Evolutionary conservation across 2,113 vertebrate species (phyloP), one percentile per base, ranked within the genome.

Genomic region (Hyla sarda): DNA sequence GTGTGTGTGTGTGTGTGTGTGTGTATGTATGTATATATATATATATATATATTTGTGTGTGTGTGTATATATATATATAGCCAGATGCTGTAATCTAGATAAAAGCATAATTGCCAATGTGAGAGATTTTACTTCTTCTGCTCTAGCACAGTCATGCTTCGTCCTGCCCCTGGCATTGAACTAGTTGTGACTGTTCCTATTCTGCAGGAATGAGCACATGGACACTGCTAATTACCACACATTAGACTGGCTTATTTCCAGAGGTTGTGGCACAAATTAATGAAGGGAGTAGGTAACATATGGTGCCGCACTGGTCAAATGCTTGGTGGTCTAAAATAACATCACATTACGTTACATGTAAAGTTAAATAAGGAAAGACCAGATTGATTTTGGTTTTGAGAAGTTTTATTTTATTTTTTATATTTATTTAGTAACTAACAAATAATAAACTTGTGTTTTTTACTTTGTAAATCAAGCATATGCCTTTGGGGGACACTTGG

Each of bases 161-260:
- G 16, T 81, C n/a, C 78, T 71, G 37, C 80, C 80, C 28, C 60
- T 82, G 80, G 80, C 80, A 82, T 69, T 82, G 41, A 82, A 50
- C 62, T 48, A 3, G 62, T 48, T 82, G 60, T 67, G 62, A 71
- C 37, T 65, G 67, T 19, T 80, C 8, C 32, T 79, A 37, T 79
- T 60, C 54, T 71, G 86, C 80, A 89, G 87, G 85, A 90, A 89
- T 72, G 34, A 89, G 86, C 88, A 91, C 88, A 86, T 89, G 88
- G 89, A 88, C 78, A 80, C 89, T 90, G 88, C 88, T 90, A 92
- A 90, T 91, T 92, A 88, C 83, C 90, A 89, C 89, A 90, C 87
- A 77, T 82, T 90, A 90, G 86, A 56, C 90, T 92, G 92, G 90
- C 92, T 91, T 90, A 88, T 91, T 90, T 92, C 92, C 92, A 92